phyloP scores from a whole-genome alignment of 2,113 vertebrate genomes.

The Tragelaphus imberbis region DNA sequence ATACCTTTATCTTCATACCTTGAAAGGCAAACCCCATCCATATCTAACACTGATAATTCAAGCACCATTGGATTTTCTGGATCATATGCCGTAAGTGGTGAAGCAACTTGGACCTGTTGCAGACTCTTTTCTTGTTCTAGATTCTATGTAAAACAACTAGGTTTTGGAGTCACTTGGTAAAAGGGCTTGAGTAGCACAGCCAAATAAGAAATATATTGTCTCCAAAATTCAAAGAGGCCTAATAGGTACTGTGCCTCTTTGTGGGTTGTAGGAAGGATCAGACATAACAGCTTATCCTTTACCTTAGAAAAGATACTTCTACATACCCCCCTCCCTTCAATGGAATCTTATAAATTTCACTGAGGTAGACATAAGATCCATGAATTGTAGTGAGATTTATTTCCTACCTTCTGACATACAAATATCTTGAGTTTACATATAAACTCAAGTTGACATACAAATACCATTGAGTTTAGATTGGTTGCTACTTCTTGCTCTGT shows the following conservation, averaged over 20 bases:
- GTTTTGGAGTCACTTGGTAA: not conserved
- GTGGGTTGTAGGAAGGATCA: not conserved
- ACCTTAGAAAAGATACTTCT: not conserved
- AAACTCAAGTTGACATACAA: not conserved
- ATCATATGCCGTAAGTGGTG: not conserved
- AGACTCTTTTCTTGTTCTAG: not conserved
- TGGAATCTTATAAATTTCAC: not conserved
- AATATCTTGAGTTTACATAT: not conserved
- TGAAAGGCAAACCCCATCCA: conserved; percentile 8
- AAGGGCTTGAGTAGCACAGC: not conserved
- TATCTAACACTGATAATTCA: not conserved
- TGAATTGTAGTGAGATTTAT: not conserved
- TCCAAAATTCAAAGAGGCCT: not conserved
- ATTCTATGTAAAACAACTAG: not conserved
- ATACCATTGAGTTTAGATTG: not conserved
- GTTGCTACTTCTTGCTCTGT: not conserved
- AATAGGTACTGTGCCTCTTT: not conserved
- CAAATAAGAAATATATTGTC: not conserved
- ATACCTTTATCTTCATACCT: not conserved
- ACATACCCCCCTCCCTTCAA: not conserved
- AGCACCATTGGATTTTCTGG: not conserved
- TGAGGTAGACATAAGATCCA: not conserved
- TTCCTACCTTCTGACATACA: not conserved
- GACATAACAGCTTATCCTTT: not conserved
- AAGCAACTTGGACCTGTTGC: not conserved